Base-by-base conservation (phyloP, 1,140 invertebrate species). In the Dendroctonus valens region DNA sequence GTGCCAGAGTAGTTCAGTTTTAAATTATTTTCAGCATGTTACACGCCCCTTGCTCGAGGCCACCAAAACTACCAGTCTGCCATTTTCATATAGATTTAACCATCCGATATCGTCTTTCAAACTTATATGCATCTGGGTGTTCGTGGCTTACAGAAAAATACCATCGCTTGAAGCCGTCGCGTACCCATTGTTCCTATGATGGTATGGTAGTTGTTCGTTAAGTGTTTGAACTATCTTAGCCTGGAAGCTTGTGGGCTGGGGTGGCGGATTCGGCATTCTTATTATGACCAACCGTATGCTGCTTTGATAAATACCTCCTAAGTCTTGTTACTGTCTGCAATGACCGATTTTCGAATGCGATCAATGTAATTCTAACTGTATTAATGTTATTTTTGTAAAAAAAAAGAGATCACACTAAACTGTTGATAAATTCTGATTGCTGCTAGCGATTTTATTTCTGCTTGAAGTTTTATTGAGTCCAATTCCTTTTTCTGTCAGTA, bases 91-190 rank as follows among this genome's bases (percentile, higher is more conserved):
- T 26, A 49, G 59, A 60, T 60, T 38, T 37, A 51, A 12, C 59
- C 59, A 50, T 60, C 44, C 59, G 59, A 60, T 60, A 60, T 60
- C 44, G 44, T 12, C 46, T 14, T 5, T 50, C 44, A n/a, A 50
- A 60, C 44, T 50, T 60, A 60, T 51, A 48, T 7, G 59, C 50
- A 44, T 60, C 39, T 51, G 59, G 59, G 57, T 59, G 57, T 59
- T 59, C 12, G 42, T 44, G 14, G 57, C 11, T 44, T 39, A 12
- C 5, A 48, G 11, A 59, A 42, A 42, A 46, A 59, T 44, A 42
- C 40, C 57, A 48, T 59, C 14, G 57, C 57, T 42, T 48, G 15
- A 41, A 48, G 57, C 46, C 41, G 41, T 60, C 12, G 12, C 38
- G 59, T 38, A 39, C 11, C 38, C 50, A 60, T 60, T 60, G 59